Conservation (phyloP, 2,797 vertebrate species). For the Arnoldichthys spilopterus region DNA sequence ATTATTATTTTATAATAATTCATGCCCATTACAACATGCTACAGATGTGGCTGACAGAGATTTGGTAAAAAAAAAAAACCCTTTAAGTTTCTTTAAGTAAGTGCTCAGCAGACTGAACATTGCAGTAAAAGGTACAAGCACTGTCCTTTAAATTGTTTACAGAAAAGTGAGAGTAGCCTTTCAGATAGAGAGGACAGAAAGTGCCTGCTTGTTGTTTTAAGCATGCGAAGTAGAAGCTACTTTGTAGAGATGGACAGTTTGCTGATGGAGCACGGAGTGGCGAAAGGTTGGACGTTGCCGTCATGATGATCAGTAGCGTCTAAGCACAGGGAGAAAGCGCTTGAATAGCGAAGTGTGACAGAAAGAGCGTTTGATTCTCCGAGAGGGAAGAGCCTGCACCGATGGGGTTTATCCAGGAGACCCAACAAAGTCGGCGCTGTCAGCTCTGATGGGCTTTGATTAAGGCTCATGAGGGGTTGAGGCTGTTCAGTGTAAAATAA, state of each 20-base stretch:
- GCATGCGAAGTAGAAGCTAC: slow-evolving; percentile 52
- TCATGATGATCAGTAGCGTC: slow-evolving; percentile 53
- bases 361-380: slow-evolving; percentile 55
- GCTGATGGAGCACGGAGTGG: slow-evolving; percentile 64
- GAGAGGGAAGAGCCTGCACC: slow-evolving; percentile 28
- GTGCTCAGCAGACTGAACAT: no score
- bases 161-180: no score
- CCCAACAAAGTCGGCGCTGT: slow-evolving; percentile 40
- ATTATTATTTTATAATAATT: no score
- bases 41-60: no score
- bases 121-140: no score
- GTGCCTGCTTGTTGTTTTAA: slow-evolving; percentile 18
- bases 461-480: slow-evolving; percentile 44
- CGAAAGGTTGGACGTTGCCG: slow-evolving; percentile 46
- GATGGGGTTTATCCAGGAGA: slow-evolving; percentile 50
- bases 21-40: no score
- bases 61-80: no score
- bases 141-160: no score
- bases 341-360: slow-evolving; percentile 5
- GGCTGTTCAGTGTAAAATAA: slow-evolving; percentile 41
- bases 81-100: no score
- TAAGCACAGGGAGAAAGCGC: slow-evolving; percentile 31
- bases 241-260: slow-evolving; percentile 49
- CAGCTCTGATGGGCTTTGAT: slow-evolving; percentile 52
- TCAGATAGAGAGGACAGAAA: neutral